Conservation (phyloP, 2,113 vertebrate genomes). For the Ascaphus truei region DNA sequence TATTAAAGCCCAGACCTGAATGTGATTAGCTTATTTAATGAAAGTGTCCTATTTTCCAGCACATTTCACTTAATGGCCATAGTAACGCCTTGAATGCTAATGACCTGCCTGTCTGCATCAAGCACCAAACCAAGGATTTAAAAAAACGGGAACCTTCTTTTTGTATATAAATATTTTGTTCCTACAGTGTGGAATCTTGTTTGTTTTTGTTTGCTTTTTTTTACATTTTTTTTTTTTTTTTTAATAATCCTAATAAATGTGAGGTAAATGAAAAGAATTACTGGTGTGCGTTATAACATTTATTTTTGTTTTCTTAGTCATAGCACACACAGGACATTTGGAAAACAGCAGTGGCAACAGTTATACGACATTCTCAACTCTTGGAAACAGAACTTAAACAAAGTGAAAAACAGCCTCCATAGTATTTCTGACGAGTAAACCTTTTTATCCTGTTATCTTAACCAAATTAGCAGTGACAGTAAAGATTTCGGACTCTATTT, state of each 20-base stretch:
- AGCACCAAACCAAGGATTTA: too few species aligned
- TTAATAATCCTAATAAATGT: too few species aligned
- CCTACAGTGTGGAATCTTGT: too few species aligned
- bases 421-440: constrained; percentile 85
- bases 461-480: background rate
- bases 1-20: constrained; percentile 74
- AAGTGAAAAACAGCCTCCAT: constrained; percentile 95
- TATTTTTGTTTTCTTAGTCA: constrained; percentile 68
- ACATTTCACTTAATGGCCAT: constrained; percentile 81
- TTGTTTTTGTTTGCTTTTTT: too few species aligned
- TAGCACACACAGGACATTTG: constrained; percentile 97
- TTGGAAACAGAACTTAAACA: constrained; percentile 92
- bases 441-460: constrained; percentile 37
- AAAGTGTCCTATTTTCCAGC: constrained; percentile 82
- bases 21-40: constrained; percentile 84
- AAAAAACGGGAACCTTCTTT: too few species aligned
- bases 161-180: too few species aligned
- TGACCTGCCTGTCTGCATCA: constrained; percentile 44
- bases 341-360: constrained; percentile 98
- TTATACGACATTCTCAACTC: constrained; percentile 87
- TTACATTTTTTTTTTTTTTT: constrained; percentile 44
- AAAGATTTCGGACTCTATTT: constrained; percentile 45
- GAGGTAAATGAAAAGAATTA: too few species aligned
- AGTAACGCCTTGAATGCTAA: constrained; percentile 74
- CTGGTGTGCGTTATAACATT: constrained; percentile 47